Conservation (phyloP, 2,888 invertebrate genomes). For the Nephrotoma guestfalica region DNA sequence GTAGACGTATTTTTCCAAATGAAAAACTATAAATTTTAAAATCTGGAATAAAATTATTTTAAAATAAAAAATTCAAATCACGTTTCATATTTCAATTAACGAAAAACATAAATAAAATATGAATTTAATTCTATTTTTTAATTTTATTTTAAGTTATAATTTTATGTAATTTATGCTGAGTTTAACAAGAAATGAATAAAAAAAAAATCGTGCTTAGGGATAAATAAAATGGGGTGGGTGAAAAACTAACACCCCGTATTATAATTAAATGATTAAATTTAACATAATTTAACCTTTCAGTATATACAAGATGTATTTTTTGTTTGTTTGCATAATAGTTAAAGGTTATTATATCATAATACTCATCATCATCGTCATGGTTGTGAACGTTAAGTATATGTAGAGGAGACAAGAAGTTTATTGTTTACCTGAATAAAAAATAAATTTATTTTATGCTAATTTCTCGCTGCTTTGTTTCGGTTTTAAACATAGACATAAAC, state of each 20-base stretch:
- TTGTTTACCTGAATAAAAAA: neutral
- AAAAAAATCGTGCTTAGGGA: neutral
- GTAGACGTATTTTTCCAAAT: neutral
- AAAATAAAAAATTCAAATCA: neutral
- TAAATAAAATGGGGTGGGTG: neutral
- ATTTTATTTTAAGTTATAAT: neutral
- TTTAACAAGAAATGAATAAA: neutral
- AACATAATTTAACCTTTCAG: neutral
- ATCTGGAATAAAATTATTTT: neutral
- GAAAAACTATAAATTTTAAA: neutral
- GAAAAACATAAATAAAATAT: neutral
- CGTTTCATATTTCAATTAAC: neutral
- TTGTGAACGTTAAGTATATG: neutral
- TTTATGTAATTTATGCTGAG: neutral
- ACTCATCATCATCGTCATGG: neutral
- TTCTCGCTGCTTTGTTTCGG: neutral
- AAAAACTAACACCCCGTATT: neutral
- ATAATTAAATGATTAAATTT: neutral
- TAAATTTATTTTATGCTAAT: neutral
- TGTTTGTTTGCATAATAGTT: neutral
- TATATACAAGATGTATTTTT: neutral
- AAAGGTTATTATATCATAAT: neutral
- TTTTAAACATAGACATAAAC: neutral
- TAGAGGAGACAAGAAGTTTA: neutral
- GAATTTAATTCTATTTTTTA: neutral